phyloP scores from a whole-genome alignment of 2,113 vertebrate genomes.

The Ceratotherium simum region DNA sequence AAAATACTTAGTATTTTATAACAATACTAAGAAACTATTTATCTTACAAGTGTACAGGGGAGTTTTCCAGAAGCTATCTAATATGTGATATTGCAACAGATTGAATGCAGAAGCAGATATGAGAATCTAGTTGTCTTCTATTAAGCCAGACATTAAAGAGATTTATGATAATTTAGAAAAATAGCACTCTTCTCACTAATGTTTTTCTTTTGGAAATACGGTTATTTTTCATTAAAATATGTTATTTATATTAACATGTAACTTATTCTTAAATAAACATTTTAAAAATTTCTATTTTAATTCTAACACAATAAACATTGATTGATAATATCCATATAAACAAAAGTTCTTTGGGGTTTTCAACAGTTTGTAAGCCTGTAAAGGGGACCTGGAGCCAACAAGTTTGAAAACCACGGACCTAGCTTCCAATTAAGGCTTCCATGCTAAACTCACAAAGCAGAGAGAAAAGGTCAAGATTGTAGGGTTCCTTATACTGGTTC shows the following conservation, averaged over 20 bases:
- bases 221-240: neutral
- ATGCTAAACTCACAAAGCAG: neutral
- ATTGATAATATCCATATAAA: neutral
- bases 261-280: neutral
- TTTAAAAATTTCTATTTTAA: conserved; percentile 31
- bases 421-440: neutral
- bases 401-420: neutral
- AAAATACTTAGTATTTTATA: neutral
- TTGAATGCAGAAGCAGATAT: neutral
- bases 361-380: neutral
- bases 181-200: neutral
- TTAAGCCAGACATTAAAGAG: neutral
- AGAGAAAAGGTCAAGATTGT: neutral
- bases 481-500: neutral
- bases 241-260: neutral
- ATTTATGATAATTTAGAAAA: conserved; percentile 1
- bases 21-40: neutral
- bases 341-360: neutral
- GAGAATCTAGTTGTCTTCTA: neutral
- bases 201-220: neutral
- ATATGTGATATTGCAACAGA: neutral
- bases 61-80: neutral
- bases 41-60: neutral
- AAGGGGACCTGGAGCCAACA: neutral
- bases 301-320: neutral